Base-by-base conservation (phyloP, 2,888 invertebrate genomes). In the Enchytraeus crypticus region DNA sequence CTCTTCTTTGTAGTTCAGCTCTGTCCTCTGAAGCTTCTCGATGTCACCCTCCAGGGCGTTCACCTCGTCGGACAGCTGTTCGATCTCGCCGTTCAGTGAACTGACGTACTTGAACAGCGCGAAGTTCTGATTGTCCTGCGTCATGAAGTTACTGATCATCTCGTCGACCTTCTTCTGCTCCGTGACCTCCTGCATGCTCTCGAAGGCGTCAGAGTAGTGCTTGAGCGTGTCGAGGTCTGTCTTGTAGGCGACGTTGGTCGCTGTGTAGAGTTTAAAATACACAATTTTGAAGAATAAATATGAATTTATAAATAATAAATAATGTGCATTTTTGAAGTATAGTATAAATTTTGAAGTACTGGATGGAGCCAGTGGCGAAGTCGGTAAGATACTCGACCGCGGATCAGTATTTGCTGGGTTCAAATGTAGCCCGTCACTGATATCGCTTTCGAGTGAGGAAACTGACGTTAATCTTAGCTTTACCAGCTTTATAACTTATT, bases 51-150 rank as follows among this genome's bases (percentile, higher is more conserved):
- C 78, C 5, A 87, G 78, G 69, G 84, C 83, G 55, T 57, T 51
- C 8, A 74, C 71, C 56, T 72, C 71, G n/a, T 72, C 71, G 26
- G 70, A 62, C 1, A 73, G 64, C 2, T 59, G 64, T 33, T 71
- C 72, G 18, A 72, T 70, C 45, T 76, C 73, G 51, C 71, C 86
- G 76, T 90, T 90, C 53, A 92, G 81, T 73, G 90, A 89, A 73
- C 90, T 91, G 49, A 92, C 88, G 74, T 90, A 91, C 78, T 87
- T 89, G 75, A 92, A 92, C 0, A 89, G 82, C 0, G 91, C 89
- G 74, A 91, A 92, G 79, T 92, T 92, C 76, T 90, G 89, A 68
- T 89, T 89, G 73, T 92, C 92, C 65, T 88, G 86, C 29, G 86
- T 84, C 18, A 86, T 83, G 77, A 89, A 92, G 74, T 87, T 85